Conservation (phyloP, 2,888 invertebrate species). For the Agrotis ipsilon region DNA sequence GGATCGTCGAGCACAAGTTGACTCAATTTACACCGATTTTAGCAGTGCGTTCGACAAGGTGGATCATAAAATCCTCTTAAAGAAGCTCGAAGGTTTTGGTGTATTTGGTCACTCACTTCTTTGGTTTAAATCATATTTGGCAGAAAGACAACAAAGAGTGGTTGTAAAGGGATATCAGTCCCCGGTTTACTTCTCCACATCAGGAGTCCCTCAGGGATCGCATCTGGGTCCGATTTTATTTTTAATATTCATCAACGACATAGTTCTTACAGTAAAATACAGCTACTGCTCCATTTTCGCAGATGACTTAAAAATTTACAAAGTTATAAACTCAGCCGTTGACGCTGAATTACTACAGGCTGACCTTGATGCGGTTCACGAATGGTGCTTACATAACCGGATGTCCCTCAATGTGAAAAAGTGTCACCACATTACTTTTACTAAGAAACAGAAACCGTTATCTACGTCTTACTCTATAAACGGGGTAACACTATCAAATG, state of each 20-base stretch:
- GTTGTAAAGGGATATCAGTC: neutral
- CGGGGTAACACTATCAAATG: slow-evolving; percentile 1
- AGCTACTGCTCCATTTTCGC: slow-evolving; percentile 1
- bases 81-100: neutral
- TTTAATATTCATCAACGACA: slow-evolving; percentile 1
- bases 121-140: slow-evolving; percentile 16
- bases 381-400: neutral
- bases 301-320: slow-evolving; percentile 1
- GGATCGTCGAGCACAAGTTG: too few relatives aligned
- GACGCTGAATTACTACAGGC: neutral
- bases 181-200: neutral
- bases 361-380: slow-evolving; percentile 3
- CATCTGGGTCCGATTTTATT: slow-evolving; percentile 8
- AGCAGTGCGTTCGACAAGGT: slow-evolving; percentile 11
- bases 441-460: too few relatives aligned
- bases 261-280: neutral
- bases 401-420: too few relatives aligned
- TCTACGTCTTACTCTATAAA: too few relatives aligned
- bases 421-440: too few relatives aligned
- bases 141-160: slow-evolving; percentile 3
- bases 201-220: slow-evolving; percentile 8
- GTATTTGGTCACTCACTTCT: neutral
- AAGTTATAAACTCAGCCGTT: neutral
- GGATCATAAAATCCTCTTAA: slow-evolving; percentile 3
- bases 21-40: slow-evolving; percentile 12